phyloP scores from a whole-genome alignment of 2,797 vertebrate species.

The Brotogeris chrysoptera region DNA sequence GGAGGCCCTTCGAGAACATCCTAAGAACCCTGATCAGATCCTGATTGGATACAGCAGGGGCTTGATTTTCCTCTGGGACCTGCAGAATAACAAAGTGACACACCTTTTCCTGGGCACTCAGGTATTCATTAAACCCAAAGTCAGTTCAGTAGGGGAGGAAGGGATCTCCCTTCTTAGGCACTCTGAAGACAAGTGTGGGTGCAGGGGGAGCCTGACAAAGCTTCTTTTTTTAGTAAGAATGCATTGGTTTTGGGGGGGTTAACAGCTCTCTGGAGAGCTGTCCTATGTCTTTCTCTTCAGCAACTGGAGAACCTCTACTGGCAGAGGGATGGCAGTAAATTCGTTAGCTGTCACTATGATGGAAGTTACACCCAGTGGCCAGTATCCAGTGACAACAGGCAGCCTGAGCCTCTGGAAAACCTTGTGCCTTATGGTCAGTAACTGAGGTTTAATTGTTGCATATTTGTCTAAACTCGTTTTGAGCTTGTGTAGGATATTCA shows the following conservation, averaged over 20 bases:
- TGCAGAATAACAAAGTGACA: constrained; percentile 75
- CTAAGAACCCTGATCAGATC: constrained; percentile 83
- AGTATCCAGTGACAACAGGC: constrained; percentile 72
- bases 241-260: background rate
- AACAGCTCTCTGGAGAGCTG: background rate
- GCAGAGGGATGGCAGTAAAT: constrained; percentile 86
- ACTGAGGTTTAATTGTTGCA: background rate
- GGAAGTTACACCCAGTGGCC: constrained; percentile 93
- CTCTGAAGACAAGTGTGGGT: background rate
- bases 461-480: background rate
- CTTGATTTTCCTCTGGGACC: constrained; percentile 91
- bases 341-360: constrained; percentile 93
- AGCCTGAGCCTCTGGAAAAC: constrained; percentile 83
- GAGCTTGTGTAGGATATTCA: background rate
- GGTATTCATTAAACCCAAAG: constrained; percentile 70
- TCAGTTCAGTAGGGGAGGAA: background rate
- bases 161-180: background rate
- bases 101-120: constrained; percentile 89
- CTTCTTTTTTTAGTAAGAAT: background rate
- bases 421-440: constrained; percentile 91
- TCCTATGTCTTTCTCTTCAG: constrained; percentile 68
- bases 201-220: background rate
- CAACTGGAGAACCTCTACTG: constrained; percentile 94
- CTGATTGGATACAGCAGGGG: constrained; percentile 93
- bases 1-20: constrained; percentile 90